Base-by-base conservation (phyloP, 2,888 invertebrate species). In the Phyto melanocephala region DNA sequence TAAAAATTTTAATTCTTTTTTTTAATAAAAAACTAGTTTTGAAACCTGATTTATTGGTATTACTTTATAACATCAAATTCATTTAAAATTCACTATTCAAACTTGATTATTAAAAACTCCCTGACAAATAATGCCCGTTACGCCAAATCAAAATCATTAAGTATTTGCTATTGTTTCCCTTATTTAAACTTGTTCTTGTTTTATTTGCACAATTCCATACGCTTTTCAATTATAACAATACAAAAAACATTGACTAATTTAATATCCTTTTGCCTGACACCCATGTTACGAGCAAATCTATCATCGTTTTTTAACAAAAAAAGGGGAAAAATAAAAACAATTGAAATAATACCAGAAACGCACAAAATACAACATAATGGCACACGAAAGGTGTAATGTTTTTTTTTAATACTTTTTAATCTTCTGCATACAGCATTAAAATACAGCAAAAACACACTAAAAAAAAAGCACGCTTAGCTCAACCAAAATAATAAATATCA, bases 241-340 rank as follows among this genome's bases (percentile, higher is more conserved):
- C 24, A 78, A 54, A 47, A n/a, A 65, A 47, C 78, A 71, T 71
- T 78, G 71, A 56, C 56, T 78, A 78, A 78, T 78, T 78, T 71
- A 78, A 78, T 78, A 78, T 65, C 78, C 65, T 71, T 71, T 50
- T n/a, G 13, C 8, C 20, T 22, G 20, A 1, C 20, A 40, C 40
- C 52, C 28, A 33, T 52, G 20, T 42, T 52, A 28, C 10, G 8
- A 63, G 35, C 63, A 74, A 42, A 52, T 63, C 52, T 63, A 54
- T 54, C 63, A 63, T 42, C 28, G 28, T 28, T 1, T 15, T 28
- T 20, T n/a, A 20, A 11, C 2, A 54, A 15, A 33, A n/a, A n/a
- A 47, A 17, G 15, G 10, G 17, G 35, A 35, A 76, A 13, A 40
- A 5, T 17, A 17, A 42, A 40, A 54, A 65, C 22, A 75, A 65